These are phyloP conservation scores for Festucalex cinctus DNA, from an alignment of 2,113 vertebrate species.

Conservation along the genomic window DNA sequence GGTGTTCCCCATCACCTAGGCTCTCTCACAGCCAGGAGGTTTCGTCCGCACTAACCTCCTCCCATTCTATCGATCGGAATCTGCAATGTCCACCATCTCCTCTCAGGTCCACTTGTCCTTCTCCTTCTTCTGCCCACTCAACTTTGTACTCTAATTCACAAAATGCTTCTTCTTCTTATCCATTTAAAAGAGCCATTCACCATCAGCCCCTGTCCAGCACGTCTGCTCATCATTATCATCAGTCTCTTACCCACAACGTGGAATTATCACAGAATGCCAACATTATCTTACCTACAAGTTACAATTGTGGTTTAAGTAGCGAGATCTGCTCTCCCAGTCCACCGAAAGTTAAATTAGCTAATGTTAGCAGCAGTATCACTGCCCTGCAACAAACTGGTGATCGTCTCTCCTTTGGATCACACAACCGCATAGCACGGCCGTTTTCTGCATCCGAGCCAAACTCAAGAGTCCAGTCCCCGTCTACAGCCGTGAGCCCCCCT, in stretches of 20 bases:
- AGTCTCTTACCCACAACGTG: slow-evolving; percentile 3
- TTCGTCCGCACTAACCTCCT: neutral
- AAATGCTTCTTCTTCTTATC: slow-evolving; percentile 20
- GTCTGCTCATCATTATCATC: slow-evolving; percentile 28
- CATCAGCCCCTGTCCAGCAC: neutral
- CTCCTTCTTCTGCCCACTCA: slow-evolving; percentile 20
- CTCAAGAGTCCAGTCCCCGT: slow-evolving; percentile 75
- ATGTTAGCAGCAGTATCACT: slow-evolving; percentile 4
- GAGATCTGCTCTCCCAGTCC: slow-evolving; percentile 18
- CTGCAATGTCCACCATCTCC: slow-evolving; percentile 27
- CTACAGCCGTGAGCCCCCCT: slow-evolving; percentile 44
- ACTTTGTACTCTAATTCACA: slow-evolving; percentile 30
- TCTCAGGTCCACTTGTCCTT: slow-evolving; percentile 29
- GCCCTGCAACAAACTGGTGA: slow-evolving; percentile 27
- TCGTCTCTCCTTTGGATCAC: slow-evolving; percentile 41
- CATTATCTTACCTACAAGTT: slow-evolving; percentile 11
- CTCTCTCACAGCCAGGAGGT: slow-evolving; percentile 1
- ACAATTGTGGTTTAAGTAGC: neutral
- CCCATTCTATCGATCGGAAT: slow-evolving; percentile 21
- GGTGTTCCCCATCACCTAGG: slow-evolving; percentile 55
- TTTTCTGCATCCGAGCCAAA: slow-evolving; percentile 75
- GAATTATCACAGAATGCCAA: slow-evolving; percentile 37
- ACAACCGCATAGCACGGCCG: slow-evolving; percentile 66
- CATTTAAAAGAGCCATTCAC: slow-evolving; percentile 5
- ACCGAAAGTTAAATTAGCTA: slow-evolving; percentile 22